Evolutionary conservation across 2,113 vertebrate species (phyloP).

Genomic region (Nerophis lumbriciformis): DNA sequence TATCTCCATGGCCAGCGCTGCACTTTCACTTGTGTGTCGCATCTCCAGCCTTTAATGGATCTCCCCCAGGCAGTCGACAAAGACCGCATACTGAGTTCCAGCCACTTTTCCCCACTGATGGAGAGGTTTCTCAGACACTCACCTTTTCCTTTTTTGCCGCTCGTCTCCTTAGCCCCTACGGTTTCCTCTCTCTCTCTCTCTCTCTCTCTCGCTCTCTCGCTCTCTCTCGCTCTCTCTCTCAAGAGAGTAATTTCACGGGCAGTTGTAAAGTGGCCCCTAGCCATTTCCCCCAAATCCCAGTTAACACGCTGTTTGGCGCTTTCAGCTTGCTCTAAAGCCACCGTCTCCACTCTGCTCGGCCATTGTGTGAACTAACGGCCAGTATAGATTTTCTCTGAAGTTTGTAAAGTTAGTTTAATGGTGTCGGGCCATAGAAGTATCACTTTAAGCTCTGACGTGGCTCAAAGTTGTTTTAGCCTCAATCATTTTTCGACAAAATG

Average conservation of each 20-base stretch:
- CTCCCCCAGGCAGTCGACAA: constrained; percentile 58
- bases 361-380: constrained; percentile 57
- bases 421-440: constrained; percentile 53
- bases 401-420: constrained; percentile 68
- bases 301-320: constrained; percentile 63
- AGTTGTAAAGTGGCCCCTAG: constrained; percentile 71
- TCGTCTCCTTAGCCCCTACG: constrained; percentile 26
- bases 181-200: constrained; percentile 41
- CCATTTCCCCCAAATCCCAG: constrained; percentile 70
- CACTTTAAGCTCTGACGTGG: constrained; percentile 45
- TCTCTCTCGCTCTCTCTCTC: constrained; percentile 49
- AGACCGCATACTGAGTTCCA: constrained; percentile 49
- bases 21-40: constrained; percentile 51
- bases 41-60: constrained; percentile 61
- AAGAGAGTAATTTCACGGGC: constrained; percentile 76
- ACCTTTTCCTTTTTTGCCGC: constrained; percentile 13
- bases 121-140: constrained; percentile 61
- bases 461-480: not conserved
- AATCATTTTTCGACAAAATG: not conserved
- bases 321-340: constrained; percentile 57
- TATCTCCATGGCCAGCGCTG: constrained; percentile 52
- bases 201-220: constrained; percentile 66
- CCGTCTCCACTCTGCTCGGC: constrained; percentile 47
- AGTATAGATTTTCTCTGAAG: constrained; percentile 68
- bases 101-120: constrained; percentile 56